Percentiles rank a stretch among this genome's conserved stretches.
Conservation (phyloP, 2,888 invertebrate species). For the Sipha maydis region DNA sequence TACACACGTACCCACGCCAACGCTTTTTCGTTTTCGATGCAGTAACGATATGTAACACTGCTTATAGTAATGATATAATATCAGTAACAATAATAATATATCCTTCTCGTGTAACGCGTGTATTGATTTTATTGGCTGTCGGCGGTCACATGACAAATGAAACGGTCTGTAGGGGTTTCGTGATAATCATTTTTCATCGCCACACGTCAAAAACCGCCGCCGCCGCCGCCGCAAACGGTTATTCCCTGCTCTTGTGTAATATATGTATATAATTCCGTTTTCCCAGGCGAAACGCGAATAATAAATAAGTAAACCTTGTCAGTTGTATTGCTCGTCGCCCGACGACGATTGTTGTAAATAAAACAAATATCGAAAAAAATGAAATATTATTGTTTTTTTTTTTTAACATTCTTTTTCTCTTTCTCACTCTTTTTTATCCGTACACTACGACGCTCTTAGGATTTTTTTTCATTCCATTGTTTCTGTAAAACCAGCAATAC, state of each 20-base stretch:
- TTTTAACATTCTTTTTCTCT: neutral
- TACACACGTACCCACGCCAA: neutral
- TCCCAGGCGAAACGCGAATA: slow-evolving; percentile 54
- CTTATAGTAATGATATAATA: neutral
- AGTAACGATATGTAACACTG: neutral
- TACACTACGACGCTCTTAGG: slow-evolving; percentile 15
- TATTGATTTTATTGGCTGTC: slow-evolving; percentile 60
- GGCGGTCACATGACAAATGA: slow-evolving; percentile 57
- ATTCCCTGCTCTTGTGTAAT: slow-evolving; percentile 35
- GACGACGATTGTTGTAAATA: slow-evolving; percentile 52
- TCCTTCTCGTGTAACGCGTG: neutral
- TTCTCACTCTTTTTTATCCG: neutral
- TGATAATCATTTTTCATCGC: slow-evolving; percentile 59
- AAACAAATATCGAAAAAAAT: slow-evolving; percentile 51
- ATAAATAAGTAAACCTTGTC: slow-evolving; percentile 62
- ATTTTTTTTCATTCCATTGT: neutral
- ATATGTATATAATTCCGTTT: slow-evolving; percentile 32
- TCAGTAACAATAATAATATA: neutral
- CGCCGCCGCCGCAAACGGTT: slow-evolving; percentile 2
- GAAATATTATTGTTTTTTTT: slow-evolving; percentile 54
- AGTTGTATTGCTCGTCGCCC: slow-evolving; percentile 31
- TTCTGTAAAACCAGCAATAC: neutral
- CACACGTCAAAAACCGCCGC: slow-evolving; percentile 52
- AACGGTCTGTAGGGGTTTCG: slow-evolving; percentile 33
- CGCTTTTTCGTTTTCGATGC: neutral